Evolutionary conservation across 2,888 invertebrate genomes (phyloP), one percentile per base, ranked within the genome.

Genomic region (Pandemis corylana): DNA sequence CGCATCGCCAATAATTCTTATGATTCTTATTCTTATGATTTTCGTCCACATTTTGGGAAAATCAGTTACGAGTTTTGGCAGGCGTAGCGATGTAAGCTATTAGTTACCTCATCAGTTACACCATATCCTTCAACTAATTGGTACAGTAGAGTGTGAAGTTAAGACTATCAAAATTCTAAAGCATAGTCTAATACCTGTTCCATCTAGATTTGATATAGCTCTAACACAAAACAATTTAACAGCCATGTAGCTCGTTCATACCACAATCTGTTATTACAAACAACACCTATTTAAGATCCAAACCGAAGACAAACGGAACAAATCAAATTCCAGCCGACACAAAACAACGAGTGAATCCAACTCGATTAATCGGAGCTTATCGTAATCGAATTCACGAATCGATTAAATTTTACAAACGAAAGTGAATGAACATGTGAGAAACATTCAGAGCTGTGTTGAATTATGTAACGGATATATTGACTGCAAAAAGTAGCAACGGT

Each of bases 361-460:
- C 76, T 78, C 81, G 80, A 81, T 83, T 80, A 82, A 81, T 75
- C 64, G 71, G 75, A 79, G 79, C 77, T 80, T 81, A 82, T 81
- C 79, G 78, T 68, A 68, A 72, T 65, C 66, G 77, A 72, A 75
- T 73, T 71, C 64, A 64, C 53, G 76, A 69, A 77, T 78, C 77
- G 80, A 78, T 77, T 75, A 71, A 75, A 68, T 80, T 78, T 80
- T 77, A 73, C 76, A 71, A 59, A 67, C 76, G 75, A 68, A 74
- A 75, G 70, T 67, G 71, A 74, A 76, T 72, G 68, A 65, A 67
- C 70, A 72, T 68, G 78, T 72, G 78, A 72, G 77, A 56, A 76
- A 75, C 73, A 76, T 76, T 77, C 76, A 76, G 78, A 77, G 77
- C 70, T 77, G 72, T 76, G 68, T 44, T 77, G 72, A 74, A 68